Percentiles rank a stretch among this genome's conserved stretches.
These are phyloP conservation scores for Vireo griseus DNA, from an alignment of 2,797 vertebrate genomes.

Conservation along the genomic window DNA sequence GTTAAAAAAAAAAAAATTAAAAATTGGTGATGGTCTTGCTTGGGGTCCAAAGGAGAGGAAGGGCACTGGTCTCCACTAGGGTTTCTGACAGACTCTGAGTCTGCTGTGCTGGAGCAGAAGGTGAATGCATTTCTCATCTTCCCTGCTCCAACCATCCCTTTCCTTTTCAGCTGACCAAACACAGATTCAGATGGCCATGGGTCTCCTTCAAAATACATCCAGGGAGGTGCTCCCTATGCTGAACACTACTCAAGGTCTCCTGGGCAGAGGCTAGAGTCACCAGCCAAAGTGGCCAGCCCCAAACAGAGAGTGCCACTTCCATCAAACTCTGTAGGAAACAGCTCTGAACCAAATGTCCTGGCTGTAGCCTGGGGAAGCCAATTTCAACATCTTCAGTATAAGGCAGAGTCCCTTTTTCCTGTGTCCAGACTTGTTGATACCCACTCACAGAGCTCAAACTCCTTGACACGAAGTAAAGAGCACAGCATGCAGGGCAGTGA, in stretches of 20 bases:
- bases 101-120: neutral
- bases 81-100: neutral
- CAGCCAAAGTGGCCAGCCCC: neutral
- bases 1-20: neutral
- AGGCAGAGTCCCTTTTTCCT: neutral
- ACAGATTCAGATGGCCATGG: fast-evolving
- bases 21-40: neutral
- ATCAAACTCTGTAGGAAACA: neutral
- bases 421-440: neutral
- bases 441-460: neutral
- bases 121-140: neutral
- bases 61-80: neutral
- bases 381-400: neutral
- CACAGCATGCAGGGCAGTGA: neutral
- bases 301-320: neutral
- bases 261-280: neutral
- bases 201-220: neutral
- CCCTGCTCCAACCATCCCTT: neutral
- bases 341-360: neutral
- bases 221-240: neutral
- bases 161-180: neutral
- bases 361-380: neutral
- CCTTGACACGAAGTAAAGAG: neutral
- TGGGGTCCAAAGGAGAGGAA: neutral
- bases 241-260: neutral